These are phyloP conservation scores for Eudyptes chrysolophus DNA, from an alignment of 2,113 vertebrate species.

Conservation along the genomic window DNA sequence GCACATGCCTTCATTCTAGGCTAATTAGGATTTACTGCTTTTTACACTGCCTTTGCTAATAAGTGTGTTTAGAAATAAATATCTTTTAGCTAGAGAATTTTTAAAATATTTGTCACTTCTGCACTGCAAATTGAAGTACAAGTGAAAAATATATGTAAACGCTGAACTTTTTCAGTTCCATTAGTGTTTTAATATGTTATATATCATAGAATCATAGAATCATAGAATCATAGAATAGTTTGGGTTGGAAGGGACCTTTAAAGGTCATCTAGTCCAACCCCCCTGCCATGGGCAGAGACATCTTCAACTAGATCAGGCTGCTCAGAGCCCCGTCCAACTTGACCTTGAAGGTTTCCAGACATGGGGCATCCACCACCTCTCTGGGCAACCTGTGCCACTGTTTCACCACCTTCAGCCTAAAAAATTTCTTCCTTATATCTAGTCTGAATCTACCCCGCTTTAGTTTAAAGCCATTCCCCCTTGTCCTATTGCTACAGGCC, in stretches of 20 bases:
- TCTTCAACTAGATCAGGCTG: background rate
- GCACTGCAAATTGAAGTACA: background rate
- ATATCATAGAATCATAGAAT: background rate
- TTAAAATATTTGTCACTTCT: background rate
- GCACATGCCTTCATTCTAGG: background rate
- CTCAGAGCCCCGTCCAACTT: fast-evolving
- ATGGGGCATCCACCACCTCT: background rate
- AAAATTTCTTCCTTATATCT: too few relatives aligned
- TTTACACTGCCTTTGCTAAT: background rate
- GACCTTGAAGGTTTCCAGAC: background rate
- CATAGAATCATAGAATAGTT: background rate
- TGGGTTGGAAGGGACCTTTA: background rate
- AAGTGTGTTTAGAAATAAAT: background rate
- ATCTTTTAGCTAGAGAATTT: background rate
- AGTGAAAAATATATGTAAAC: background rate
- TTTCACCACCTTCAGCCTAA: background rate
- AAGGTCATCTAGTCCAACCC: background rate
- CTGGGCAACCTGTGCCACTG: background rate
- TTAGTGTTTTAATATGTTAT: background rate
- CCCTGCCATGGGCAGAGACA: background rate
- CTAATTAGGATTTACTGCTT: constrained; percentile 6
- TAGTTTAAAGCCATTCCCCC: too few relatives aligned
- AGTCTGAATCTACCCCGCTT: too few relatives aligned
- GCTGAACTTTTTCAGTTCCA: background rate
- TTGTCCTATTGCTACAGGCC: too few relatives aligned